A percentile compares a stretch with the other conserved stretches of the same genome.
These are phyloP conservation scores for Mythimna ferrago DNA, from an alignment of 2,888 invertebrate genomes.

Conservation along the genomic window DNA sequence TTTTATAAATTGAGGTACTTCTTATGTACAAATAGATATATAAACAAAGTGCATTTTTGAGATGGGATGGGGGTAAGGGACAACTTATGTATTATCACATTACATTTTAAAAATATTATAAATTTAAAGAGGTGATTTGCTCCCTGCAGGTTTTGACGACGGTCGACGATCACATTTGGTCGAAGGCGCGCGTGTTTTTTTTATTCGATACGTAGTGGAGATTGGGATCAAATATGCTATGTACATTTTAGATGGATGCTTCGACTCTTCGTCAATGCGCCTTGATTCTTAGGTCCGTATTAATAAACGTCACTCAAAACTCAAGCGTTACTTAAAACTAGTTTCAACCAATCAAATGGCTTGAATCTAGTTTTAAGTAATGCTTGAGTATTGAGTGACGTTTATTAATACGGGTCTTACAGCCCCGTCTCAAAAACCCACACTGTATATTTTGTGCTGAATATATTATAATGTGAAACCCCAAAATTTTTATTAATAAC, in stretches of 20 bases:
- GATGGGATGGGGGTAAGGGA: background rate
- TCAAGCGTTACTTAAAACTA: too few relatives aligned
- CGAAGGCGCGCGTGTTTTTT: background rate
- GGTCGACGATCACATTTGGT: background rate
- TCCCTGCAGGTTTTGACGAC: background rate
- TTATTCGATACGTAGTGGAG: background rate
- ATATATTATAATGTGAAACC: constrained; percentile 19
- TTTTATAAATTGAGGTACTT: constrained; percentile 66
- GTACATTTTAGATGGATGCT: background rate
- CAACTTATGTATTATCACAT: too few relatives aligned
- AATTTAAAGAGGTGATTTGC: background rate
- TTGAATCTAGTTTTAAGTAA: too few relatives aligned
- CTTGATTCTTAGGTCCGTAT: background rate
- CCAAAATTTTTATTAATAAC: constrained; percentile 28
- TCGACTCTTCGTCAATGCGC: background rate
- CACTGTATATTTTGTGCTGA: constrained; percentile 24
- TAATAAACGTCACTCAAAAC: too few relatives aligned
- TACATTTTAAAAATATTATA: too few relatives aligned
- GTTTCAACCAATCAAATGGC: too few relatives aligned
- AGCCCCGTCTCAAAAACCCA: background rate
- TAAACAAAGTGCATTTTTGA: constrained; percentile 1
- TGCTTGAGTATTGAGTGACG: too few relatives aligned
- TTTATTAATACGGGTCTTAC: background rate
- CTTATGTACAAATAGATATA: constrained; percentile 5
- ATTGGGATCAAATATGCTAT: background rate